Conservation (phyloP, 2,797 vertebrate genomes). For the Alauda arvensis region DNA sequence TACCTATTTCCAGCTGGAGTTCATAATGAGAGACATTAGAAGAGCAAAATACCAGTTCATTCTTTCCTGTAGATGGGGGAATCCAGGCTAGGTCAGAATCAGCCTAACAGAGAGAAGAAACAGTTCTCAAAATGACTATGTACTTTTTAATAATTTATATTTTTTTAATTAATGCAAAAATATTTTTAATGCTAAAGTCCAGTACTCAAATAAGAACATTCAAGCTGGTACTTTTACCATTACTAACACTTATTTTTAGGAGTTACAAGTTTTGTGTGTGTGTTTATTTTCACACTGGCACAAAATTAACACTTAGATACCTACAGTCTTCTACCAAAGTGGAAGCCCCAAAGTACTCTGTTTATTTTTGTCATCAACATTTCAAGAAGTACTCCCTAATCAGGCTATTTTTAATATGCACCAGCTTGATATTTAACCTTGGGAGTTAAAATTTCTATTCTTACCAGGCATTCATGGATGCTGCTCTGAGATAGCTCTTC, state of each 20-base stretch:
- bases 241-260: not conserved
- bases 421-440: not conserved
- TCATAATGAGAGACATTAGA: conserved; percentile 87
- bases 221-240: not conserved
- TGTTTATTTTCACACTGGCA: not conserved
- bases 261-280: not conserved
- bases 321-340: not conserved
- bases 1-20: conserved; percentile 93
- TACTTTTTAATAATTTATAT: not conserved
- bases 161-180: not conserved
- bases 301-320: not conserved
- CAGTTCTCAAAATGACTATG: conserved; percentile 9
- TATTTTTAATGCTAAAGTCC: not conserved
- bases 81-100: conserved; percentile 77
- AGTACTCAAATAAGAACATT: not conserved
- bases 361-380: not conserved
- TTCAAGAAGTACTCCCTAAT: not conserved
- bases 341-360: not conserved
- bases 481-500: conserved; percentile 87
- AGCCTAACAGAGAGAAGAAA: conserved; percentile 69
- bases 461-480: conserved; percentile 86
- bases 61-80: conserved; percentile 68
- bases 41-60: conserved; percentile 79
- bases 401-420: not conserved
- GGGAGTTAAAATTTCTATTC: conserved; percentile 7